Evolutionary conservation across 2,888 invertebrate species (phyloP).

Genomic region (Parnassius smintheus): DNA sequence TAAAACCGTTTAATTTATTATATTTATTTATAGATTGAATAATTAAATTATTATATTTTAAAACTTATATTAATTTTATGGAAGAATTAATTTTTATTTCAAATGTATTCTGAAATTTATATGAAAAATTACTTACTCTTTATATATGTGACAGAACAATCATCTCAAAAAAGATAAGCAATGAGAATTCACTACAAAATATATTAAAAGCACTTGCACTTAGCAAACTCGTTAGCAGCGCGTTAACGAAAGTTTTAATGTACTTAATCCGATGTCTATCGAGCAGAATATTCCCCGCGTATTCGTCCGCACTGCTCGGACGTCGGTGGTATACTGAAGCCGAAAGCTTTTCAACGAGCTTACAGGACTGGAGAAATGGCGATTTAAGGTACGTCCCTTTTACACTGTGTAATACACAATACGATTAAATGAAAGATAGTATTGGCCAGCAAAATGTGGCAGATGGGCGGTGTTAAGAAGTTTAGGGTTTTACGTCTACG

Average conservation of each 20-base stretch:
- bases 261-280: not conserved
- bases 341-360: constrained; percentile 5
- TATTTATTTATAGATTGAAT: too few species aligned
- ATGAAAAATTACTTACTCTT: constrained; percentile 4
- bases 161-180: not conserved
- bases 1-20: too few species aligned
- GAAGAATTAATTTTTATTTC: too few species aligned
- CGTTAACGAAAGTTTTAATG: constrained; percentile 19
- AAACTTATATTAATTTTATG: too few species aligned
- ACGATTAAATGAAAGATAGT: not conserved
- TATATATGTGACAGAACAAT: not conserved
- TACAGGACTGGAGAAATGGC: constrained; percentile 2
- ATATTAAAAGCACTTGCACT: constrained; percentile 16
- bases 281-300: too few species aligned
- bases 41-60: too few species aligned
- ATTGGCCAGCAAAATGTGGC: not conserved
- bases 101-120: too few species aligned
- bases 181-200: not conserved
- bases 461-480: not conserved
- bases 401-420: not conserved
- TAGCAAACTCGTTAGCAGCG: constrained; percentile 15
- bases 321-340: constrained; percentile 6
- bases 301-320: constrained; percentile 7
- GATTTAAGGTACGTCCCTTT: constrained; percentile 1
- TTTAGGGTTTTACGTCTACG: not conserved